Evolutionary conservation across 2,113 vertebrate genomes (phyloP).

Genomic region (western clawed frog (Xenopus tropicalis)): DNA sequence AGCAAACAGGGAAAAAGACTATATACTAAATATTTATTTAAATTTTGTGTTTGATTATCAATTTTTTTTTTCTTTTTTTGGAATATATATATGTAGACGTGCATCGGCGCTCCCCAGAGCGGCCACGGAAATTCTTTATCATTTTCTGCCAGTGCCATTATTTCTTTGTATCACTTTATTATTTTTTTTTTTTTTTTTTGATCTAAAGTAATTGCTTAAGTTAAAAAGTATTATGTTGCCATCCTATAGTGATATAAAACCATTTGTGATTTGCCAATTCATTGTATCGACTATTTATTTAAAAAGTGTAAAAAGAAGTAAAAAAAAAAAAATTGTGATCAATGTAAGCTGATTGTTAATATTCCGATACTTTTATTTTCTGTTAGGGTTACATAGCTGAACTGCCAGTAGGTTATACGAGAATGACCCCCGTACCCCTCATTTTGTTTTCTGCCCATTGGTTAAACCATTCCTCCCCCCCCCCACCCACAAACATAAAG

Average conservation of each 20-base stretch:
- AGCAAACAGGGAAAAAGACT: not conserved
- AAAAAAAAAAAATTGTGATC: conserved; percentile 60
- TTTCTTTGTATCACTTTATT: conserved; percentile 61
- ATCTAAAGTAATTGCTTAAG: conserved; percentile 66
- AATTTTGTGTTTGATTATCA: not conserved
- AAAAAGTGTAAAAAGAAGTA: conserved; percentile 56
- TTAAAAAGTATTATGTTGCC: conserved; percentile 73
- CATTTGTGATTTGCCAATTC: conserved; percentile 75
- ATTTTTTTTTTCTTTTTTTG: not conserved
- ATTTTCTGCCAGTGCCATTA: conserved; percentile 77
- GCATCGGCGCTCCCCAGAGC: not conserved
- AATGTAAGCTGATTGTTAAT: conserved; percentile 60
- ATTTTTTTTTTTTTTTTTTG: too few species aligned
- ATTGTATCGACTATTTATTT: conserved; percentile 79
- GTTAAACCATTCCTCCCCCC: conserved; percentile 60
- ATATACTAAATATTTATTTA: conserved; percentile 8
- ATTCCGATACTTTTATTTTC: conserved; percentile 58
- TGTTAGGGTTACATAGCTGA: conserved; percentile 61
- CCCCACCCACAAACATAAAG: conserved; percentile 63
- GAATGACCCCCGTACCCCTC: conserved; percentile 49
- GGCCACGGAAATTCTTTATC: conserved; percentile 53
- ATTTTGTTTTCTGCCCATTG: not conserved
- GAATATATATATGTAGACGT: conserved; percentile 1
- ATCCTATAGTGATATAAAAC: conserved; percentile 68
- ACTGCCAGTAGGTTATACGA: conserved; percentile 57